phyloP scores from a whole-genome alignment of 2,113 vertebrate genomes.

The Microtus pennsylvanicus region DNA sequence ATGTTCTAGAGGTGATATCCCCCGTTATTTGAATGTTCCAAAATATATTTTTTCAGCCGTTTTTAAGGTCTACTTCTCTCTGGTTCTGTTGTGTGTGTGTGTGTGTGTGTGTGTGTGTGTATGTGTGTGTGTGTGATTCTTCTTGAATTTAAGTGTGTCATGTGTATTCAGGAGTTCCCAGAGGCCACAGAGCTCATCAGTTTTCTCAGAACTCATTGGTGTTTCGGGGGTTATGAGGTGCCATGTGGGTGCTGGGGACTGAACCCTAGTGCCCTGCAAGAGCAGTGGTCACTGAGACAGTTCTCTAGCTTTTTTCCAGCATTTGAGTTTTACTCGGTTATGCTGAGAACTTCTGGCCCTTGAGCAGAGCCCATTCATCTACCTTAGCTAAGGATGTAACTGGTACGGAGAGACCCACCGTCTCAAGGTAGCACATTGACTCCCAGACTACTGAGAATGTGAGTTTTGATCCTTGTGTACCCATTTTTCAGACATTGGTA shows the following conservation, averaged over 20 bases:
- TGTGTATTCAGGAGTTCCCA: neutral
- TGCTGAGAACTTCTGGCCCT: neutral
- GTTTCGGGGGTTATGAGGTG: neutral
- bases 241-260: neutral
- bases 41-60: neutral
- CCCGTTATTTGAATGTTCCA: neutral
- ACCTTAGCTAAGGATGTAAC: neutral
- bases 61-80: neutral
- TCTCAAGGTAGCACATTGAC: neutral
- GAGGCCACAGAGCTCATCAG: neutral
- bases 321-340: neutral
- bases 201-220: neutral
- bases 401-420: neutral
- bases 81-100: neutral
- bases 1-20: neutral
- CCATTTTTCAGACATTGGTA: conserved; percentile 22
- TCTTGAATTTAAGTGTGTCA: no score
- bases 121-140: no score
- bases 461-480: neutral
- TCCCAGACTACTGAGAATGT: conserved; percentile 1
- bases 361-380: neutral
- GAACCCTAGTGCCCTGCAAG: neutral
- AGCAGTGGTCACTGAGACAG: no score
- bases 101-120: no score
- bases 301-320: neutral